Conservation (phyloP, 2,888 invertebrate species). For the Hypomecis punctinalis region DNA sequence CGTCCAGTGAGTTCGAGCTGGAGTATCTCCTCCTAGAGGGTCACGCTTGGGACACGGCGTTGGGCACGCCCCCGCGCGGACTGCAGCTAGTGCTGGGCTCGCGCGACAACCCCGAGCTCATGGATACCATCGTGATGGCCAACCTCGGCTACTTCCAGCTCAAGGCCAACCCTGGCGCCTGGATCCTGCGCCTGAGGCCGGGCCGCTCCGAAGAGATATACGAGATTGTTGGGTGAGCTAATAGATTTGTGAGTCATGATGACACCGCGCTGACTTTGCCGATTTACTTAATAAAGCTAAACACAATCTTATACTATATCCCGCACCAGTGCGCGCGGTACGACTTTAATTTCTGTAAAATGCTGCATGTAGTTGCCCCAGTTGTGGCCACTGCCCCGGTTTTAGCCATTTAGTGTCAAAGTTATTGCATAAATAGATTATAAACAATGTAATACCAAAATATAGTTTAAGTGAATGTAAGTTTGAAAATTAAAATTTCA, state of each 20-base stretch:
- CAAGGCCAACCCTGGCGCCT: slow-evolving; percentile 98
- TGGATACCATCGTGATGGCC: slow-evolving; percentile 99
- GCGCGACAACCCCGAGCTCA: slow-evolving; percentile 89
- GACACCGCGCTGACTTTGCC: background rate
- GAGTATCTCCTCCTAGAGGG: slow-evolving; percentile 97
- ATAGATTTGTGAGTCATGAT: too few relatives aligned
- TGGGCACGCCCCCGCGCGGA: slow-evolving; percentile 97
- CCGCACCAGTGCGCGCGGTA: too few relatives aligned
- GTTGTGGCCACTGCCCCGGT: too few relatives aligned
- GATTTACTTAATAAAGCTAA: background rate
- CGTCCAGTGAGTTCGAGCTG: slow-evolving; percentile 95
- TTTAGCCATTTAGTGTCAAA: too few relatives aligned
- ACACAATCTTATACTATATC: too few relatives aligned
- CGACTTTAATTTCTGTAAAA: too few relatives aligned
- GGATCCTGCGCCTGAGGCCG: slow-evolving; percentile 94
- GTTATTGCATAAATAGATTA: too few relatives aligned
- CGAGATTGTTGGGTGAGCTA: slow-evolving; percentile 90
- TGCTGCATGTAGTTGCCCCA: too few relatives aligned
- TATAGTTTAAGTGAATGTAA: too few relatives aligned
- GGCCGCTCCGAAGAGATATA: slow-evolving; percentile 98
- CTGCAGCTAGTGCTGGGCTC: slow-evolving; percentile 98
- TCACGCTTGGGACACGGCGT: slow-evolving; percentile 96
- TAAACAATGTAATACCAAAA: too few relatives aligned
- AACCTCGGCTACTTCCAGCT: slow-evolving; percentile 98
- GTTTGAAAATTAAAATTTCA: too few relatives aligned